Evolutionary conservation across 2,888 invertebrate species (phyloP), one percentile per base, ranked within the genome.

Genomic region (Prosopocoilus inquinatus): DNA sequence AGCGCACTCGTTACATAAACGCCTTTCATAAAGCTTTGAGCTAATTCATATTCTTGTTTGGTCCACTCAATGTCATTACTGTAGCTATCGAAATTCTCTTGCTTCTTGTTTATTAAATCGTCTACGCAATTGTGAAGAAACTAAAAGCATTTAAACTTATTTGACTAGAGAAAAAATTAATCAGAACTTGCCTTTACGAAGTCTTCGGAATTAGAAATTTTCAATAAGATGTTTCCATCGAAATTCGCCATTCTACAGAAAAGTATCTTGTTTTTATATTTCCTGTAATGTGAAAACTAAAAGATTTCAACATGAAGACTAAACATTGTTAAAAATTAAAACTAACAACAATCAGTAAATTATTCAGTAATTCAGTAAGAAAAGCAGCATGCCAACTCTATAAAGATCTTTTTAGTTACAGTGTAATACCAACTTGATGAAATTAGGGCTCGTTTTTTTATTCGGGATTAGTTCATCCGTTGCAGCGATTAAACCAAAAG

Each of bases 71-170:
- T 66, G 57, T 73, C 73, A 43, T 64, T 63, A 52, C 65, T 72
- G 59, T 67, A 70, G 46, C 66, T 70, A 47, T 70, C 65, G 56
- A 69, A 70, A 47, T 63, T 63, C 8, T 63, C 56, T 33, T 55
- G 59, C 59, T 64, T 67, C 56, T 64, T 63, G 13, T 63, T 67
- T 11, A 72, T 64, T 52, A 75, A 63, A 57, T 73, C 71, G 55
- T 76, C 74, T 7, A 77, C 68, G 53, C 72, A 74, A 20, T 68
- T 62, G 55, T 78, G 75, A 35, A 78, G 52, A 67, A 77, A 77
- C 78, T 78, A 61, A 48, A 71, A 48, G 12, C 3, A 36, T 15
- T 11, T 28, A 1, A 28, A 3, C 20, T 36, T 36, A 36, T 36
- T 36, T 36, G 9, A 36, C 12, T 11, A 36, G 9, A 7, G 12